Base-by-base conservation (phyloP, 2,113 vertebrate genomes). In the Nibea albiflora region DNA sequence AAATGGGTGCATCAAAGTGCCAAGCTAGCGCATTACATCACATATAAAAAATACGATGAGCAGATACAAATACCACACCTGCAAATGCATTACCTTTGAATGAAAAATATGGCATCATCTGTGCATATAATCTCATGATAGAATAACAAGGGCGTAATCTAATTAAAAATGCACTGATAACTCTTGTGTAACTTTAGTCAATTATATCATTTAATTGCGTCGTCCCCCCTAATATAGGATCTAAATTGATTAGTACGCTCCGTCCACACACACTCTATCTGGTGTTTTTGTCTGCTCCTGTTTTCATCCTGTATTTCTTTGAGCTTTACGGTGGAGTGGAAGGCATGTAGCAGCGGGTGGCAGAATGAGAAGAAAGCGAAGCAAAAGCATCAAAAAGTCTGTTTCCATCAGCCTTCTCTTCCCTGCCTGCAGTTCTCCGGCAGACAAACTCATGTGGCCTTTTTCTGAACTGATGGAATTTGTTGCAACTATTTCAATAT, bases 151-250 rank as follows among this genome's bases (percentile, higher is more conserved):
- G n/a, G 26, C 7, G 9, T 52, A 60, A 66, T 0, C 11, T 56
- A 42, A 78, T 62, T 73, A 56, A 26, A 64, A 69, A n/a, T 26
- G 47, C 12, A 47, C 16, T 56, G 35, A 68, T 61, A 53, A 35
- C 44, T 58, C 54, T 24, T 54, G 31, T 58, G 4, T 49, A 31
- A 54, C 35, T n/a, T 31, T 10, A 39, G 26, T 22, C 62, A 73
- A 83, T 57, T 8, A 42, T 28, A n/a, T 19, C 7, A 20, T 19
- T 49, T 58, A 60, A 31, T 52, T 67, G 22, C n/a, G n/a, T 2
- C 53, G 15, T 74, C 53, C 31, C 19, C 22, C 26, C 11, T 42
- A 39, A 58, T 35, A 50, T 26, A 39, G 17, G 17, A 9, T 64
- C 11, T 64, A 26, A 64, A 56, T 69, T 28, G 11, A 54, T 74